These are phyloP conservation scores for Melanocharis versteri DNA, from an alignment of 2,113 vertebrate species.

Conservation along the genomic window DNA sequence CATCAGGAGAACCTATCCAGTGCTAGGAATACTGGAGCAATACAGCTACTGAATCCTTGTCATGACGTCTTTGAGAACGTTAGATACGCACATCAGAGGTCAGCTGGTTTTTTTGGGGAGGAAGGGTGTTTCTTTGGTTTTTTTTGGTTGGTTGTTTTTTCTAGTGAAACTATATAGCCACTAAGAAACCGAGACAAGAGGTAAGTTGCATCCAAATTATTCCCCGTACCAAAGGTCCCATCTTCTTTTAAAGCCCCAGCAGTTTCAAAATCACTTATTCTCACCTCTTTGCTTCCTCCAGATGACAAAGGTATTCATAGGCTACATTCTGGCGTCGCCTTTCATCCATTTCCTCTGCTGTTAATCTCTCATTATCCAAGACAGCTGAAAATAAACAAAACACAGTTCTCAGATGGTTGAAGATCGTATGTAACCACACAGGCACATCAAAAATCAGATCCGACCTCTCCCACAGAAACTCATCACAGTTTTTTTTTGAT, in stretches of 20 bases:
- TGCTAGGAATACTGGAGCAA: not conserved
- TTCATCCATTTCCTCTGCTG: constrained; percentile 99
- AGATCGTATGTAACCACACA: not conserved
- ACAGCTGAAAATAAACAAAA: constrained; percentile 80
- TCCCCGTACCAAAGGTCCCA: not conserved
- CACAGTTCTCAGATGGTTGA: not conserved
- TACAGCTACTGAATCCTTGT: not conserved
- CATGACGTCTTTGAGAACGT: not conserved
- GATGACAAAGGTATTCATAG: constrained; percentile 96
- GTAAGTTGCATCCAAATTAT: not conserved
- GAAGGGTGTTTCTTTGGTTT: not conserved
- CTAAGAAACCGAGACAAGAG: not conserved
- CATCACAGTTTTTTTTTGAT: not conserved
- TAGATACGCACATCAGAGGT: not conserved
- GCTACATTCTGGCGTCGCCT: constrained; percentile 94
- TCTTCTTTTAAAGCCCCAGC: not conserved
- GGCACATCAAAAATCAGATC: not conserved
- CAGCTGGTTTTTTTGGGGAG: fast-evolving
- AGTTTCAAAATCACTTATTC: not conserved
- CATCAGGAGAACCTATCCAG: not conserved
- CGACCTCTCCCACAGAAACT: not conserved
- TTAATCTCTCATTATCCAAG: constrained; percentile 94
- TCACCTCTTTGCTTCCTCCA: constrained; percentile 98
- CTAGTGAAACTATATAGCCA: not conserved
- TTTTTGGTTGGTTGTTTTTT: not conserved